Evolutionary conservation across 2,888 invertebrate species (phyloP), one percentile per base, ranked within the genome.

Genomic region (Trilocha varians): DNA sequence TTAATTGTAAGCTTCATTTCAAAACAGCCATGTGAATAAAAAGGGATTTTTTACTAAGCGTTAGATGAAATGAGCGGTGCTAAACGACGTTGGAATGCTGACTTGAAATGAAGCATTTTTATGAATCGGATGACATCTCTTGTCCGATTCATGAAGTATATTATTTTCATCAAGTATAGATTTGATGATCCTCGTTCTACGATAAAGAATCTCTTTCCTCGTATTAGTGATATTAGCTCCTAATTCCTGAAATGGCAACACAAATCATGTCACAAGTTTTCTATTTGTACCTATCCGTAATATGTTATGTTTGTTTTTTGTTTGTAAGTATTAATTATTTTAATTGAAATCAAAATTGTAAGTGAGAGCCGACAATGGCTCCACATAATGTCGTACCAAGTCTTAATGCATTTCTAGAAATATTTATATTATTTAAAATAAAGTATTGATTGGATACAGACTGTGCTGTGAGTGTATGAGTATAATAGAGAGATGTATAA

Each of bases 221-320:
- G 70, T 71, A 75, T 80, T 84, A 85, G 85, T 85, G 85, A 85
- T 85, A 85, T 79, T 85, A 85, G 85, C 76, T 82, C 73, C 82
- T 85, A 85, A 83, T 80, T 77, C 70, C 71, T 70, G 74, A 78
- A 71, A 68, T 73, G 69, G 70, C 71, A 76, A 80, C 80, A 79
- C 82, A 83, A 82, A 77, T 70, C 73, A 73, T 75, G 84, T 85
- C 84, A 85, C 84, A 84, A 84, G 64, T 73, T 74, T 70, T 71
- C 72, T 65, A 70, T 76, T 57, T 46, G 68, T 74, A 69, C 65
- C 64, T 78, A 74, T 66, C 70, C 79, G 65, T 72, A 70, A 57
- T 74, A 75, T 82, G 78, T 84, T 84, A 80, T 78, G 77, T 83
- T 82, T 82, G 78, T 79, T 76, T 63, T 65, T 75, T 79, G 71